These are phyloP conservation scores for Oxystoma pomonae DNA, from an alignment of 2,888 invertebrate genomes.

Conservation along the genomic window DNA sequence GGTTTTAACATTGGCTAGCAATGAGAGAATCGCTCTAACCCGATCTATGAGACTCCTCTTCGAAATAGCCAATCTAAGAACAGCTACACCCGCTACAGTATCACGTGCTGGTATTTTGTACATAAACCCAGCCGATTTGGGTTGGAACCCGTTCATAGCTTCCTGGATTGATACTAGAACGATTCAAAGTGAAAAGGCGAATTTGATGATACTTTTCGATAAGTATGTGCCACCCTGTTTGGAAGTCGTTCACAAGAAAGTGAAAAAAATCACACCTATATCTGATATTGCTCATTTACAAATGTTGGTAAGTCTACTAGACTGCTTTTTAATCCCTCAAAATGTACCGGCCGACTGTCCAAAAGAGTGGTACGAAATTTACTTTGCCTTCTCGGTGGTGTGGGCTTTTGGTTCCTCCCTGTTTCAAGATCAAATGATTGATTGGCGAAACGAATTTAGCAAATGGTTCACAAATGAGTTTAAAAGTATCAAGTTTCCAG, in stretches of 20 bases:
- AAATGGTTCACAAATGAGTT: conserved; percentile 95
- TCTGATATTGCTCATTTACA: conserved; percentile 86
- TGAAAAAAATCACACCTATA: conserved; percentile 88
- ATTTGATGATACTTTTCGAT: conserved; percentile 83
- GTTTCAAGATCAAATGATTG: conserved; percentile 86
- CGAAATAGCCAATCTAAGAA: conserved; percentile 84
- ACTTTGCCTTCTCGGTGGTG: conserved; percentile 84
- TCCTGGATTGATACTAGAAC: conserved; percentile 83
- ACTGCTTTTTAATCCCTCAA: conserved; percentile 75
- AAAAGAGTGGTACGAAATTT: conserved; percentile 91
- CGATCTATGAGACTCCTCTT: conserved; percentile 88
- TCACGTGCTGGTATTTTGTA: conserved; percentile 92
- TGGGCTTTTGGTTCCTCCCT: conserved; percentile 94
- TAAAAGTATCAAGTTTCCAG: conserved; percentile 84
- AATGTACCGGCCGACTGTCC: conserved; percentile 85
- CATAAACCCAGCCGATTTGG: conserved; percentile 90
- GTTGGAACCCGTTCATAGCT: conserved; percentile 90
- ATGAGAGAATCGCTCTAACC: conserved; percentile 89
- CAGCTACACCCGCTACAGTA: conserved; percentile 94
- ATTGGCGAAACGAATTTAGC: conserved; percentile 91
- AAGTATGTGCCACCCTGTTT: conserved; percentile 86
- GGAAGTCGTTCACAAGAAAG: conserved; percentile 67
- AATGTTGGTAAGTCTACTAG: conserved; percentile 82
- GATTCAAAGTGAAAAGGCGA: conserved; percentile 70
- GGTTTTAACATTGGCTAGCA: conserved; percentile 88